Base-by-base conservation (phyloP, 2,113 vertebrate species). In the Dipodomys ordii region DNA sequence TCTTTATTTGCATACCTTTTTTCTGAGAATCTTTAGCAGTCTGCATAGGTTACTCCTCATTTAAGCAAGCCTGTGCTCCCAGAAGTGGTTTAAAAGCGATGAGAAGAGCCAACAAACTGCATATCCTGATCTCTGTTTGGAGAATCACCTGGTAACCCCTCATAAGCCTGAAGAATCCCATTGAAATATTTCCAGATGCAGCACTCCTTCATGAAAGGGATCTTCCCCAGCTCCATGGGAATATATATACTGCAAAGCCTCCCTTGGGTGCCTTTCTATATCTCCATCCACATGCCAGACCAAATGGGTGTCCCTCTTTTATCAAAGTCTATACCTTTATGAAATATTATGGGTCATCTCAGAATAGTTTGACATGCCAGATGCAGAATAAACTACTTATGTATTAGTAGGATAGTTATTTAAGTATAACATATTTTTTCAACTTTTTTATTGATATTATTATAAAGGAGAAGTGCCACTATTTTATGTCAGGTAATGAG, bases 361-460 rank as follows among this genome's bases (percentile, higher is more conserved):
- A 88, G 62, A 96, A n/a, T 86, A 87, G 72, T 87, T 72, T 96
- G 83, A 88, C 27, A 35, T 32, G 68, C 49, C 8, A 20, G 87
- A 87, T 74, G 57, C 49, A 74, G 30, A 88, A 76, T 28, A 91
- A 92, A 78, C 20, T 68, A 87, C 64, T 20, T 30, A 18, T 60
- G 8, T 6, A 83, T 62, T 30, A n/a, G 2, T 25, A 80, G 53
- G 64, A 44, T 73, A 68, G 16, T 68, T 80, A 32, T 53, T 92
- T 80, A 90, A 90, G 69, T 15, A 78, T 64, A 57, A 81, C 74
- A 15, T 22, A n/a, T 53, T 69, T 25, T 25, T 64, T 57, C 53
- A 16, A 57, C 49, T 57, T 57, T 57, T 57, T 57, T 57, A 57
- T 57, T 57, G 53, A 15, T 18, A 57, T 57, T 18, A 4, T 57